These are phyloP conservation scores for Cnemophilus loriae DNA, from an alignment of 2,113 vertebrate genomes.

Conservation along the genomic window DNA sequence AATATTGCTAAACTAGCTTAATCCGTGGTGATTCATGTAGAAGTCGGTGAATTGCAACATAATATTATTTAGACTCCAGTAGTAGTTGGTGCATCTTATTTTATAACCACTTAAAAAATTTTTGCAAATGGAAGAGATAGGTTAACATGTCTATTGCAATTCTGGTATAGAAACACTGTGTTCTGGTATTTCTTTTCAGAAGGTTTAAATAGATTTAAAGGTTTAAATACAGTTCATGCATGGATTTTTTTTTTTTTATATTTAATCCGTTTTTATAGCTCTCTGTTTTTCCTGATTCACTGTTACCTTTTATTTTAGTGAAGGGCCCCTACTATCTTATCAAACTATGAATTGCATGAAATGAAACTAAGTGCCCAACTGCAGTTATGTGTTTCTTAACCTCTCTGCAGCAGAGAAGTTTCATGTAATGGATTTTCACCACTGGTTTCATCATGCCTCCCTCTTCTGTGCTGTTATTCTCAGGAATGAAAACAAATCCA, in stretches of 20 bases:
- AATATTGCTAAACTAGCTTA: background rate
- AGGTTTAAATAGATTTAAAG: background rate
- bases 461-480: background rate
- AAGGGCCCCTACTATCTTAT: background rate
- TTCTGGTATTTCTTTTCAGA: background rate
- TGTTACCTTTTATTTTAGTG: background rate
- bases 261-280: background rate
- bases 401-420: background rate
- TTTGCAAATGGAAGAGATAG: background rate
- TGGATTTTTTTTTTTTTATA: background rate
- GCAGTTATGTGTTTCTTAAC: background rate
- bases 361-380: background rate
- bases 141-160: background rate
- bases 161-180: background rate
- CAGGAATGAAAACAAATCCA: background rate
- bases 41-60: background rate
- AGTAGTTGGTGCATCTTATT: background rate
- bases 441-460: background rate
- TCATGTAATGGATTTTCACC: background rate
- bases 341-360: background rate
- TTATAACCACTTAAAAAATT: background rate
- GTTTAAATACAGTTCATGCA: background rate
- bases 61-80: background rate
- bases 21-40: background rate
- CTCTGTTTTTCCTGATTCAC: background rate